These are phyloP conservation scores for Mantis religiosa DNA, from an alignment of 2,888 invertebrate species.

Conservation along the genomic window DNA sequence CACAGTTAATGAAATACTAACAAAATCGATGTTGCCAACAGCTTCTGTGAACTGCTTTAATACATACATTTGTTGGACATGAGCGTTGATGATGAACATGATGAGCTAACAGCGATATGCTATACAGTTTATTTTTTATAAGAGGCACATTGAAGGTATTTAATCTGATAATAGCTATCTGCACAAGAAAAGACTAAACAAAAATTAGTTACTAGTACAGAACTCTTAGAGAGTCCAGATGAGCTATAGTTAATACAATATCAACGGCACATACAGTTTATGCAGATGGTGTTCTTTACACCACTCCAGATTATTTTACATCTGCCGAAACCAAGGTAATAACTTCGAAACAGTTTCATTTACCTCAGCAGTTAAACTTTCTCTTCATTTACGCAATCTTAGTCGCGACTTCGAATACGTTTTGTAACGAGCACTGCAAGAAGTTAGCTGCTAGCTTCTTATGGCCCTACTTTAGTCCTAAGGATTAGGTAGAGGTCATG, in stretches of 20 bases:
- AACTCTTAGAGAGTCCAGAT: neutral
- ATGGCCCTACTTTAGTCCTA: too few relatives aligned
- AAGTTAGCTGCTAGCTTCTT: too few relatives aligned
- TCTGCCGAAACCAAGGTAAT: too few relatives aligned
- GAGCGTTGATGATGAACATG: neutral
- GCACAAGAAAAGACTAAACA: neutral
- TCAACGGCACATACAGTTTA: neutral
- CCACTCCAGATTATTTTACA: neutral
- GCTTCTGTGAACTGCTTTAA: neutral
- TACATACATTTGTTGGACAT: neutral
- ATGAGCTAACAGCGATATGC: neutral
- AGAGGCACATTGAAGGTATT: slow-evolving; percentile 13
- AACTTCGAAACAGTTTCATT: too few relatives aligned
- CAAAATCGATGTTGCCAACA: neutral
- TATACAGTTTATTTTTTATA: neutral
- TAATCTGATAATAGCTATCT: neutral
- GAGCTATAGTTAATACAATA: neutral
- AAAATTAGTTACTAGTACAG: neutral
- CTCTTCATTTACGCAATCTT: too few relatives aligned
- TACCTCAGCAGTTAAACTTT: too few relatives aligned
- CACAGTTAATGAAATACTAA: neutral
- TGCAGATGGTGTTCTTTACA: neutral
- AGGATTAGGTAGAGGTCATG: too few relatives aligned
- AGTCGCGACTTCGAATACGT: too few relatives aligned
- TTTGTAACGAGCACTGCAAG: too few relatives aligned